Evolutionary conservation across 2,888 invertebrate species (phyloP), one percentile per base, ranked within the genome.

Genomic region (Mimumesa dahlbomi): DNA sequence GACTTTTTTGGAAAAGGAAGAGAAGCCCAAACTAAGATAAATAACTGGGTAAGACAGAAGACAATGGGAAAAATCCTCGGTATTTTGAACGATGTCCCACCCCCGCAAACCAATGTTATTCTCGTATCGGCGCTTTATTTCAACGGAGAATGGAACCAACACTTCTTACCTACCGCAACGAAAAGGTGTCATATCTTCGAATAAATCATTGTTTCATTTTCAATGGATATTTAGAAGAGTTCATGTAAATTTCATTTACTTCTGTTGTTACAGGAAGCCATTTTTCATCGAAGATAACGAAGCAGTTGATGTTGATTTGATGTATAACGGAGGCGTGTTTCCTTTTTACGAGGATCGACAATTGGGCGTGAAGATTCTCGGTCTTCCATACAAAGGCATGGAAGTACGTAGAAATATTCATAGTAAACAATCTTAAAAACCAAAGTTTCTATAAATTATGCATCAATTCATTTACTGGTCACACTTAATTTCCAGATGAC

Each of bases 101-200:
- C 91, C 0, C 79, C 88, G 0, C 82, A 86, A 0, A 94, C 94
- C 0, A 91, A 90, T 64, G 90, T 94, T 5, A 92, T 94, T 29
- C 89, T 95, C 50, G 90, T 93, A 31, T 94, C 93, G 77, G 94
- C 94, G 0, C 90, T 95, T 19, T 94, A 94, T 84, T 95, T 95
- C 81, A 93, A 91, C 57, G 94, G 94, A 3, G 92, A 92, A 69
- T 95, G 95, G 95, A 90, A 92, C 77, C 87, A 90, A 9, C 93
- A 93, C 1, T 95, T 95, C 84, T 81, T 91, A 40, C 89, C 90
- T 0, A 90, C 90, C 36, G 83, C 88, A 29, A 94, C 94, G 0
- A 88, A 83, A 72, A 91, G 90, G 93, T 93, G 5, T 16, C 7
- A n/a, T 31, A 11, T 38, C 14, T 4, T 16, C 11, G 14, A 16